Evolutionary conservation across 1,140 invertebrate genomes (phyloP).

Genomic region (Scaptomyza montana): DNA sequence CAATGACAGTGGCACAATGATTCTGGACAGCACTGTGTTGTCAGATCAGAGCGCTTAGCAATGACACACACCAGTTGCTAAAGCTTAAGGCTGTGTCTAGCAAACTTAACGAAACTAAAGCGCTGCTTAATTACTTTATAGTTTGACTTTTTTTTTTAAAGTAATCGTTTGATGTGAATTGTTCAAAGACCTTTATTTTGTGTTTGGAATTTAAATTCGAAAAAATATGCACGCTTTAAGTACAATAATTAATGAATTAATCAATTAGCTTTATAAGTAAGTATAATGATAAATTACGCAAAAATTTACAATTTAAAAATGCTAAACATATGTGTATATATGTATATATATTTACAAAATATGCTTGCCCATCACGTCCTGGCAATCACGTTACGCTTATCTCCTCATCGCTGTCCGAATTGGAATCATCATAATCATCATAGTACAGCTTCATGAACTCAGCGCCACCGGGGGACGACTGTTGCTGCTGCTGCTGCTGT

Average conservation of each 20-base stretch:
- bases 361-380: slow-evolving; percentile 14
- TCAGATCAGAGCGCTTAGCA: neutral
- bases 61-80: slow-evolving; percentile 1
- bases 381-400: slow-evolving; percentile 91
- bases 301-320: slow-evolving; percentile 66
- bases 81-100: too few relatives aligned
- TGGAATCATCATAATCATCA: slow-evolving; percentile 87
- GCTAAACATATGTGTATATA: slow-evolving; percentile 25
- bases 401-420: slow-evolving; percentile 91
- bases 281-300: slow-evolving; percentile 26
- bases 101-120: neutral
- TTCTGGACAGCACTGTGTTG: neutral
- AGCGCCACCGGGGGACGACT: slow-evolving; percentile 56
- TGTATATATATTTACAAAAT: slow-evolving; percentile 56
- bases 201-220: slow-evolving; percentile 75
- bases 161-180: slow-evolving; percentile 19
- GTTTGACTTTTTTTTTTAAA: neutral
- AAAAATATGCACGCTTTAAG: slow-evolving; percentile 71
- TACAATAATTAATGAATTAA: slow-evolving; percentile 54
- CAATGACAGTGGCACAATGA: neutral
- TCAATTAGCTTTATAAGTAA: slow-evolving; percentile 48
- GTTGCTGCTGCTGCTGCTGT: slow-evolving; percentile 58
- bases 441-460: slow-evolving; percentile 86
- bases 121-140: neutral
- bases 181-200: slow-evolving; percentile 74